phyloP scores from a whole-genome alignment of 2,113 vertebrate genomes.

The Ciconia maguari region DNA sequence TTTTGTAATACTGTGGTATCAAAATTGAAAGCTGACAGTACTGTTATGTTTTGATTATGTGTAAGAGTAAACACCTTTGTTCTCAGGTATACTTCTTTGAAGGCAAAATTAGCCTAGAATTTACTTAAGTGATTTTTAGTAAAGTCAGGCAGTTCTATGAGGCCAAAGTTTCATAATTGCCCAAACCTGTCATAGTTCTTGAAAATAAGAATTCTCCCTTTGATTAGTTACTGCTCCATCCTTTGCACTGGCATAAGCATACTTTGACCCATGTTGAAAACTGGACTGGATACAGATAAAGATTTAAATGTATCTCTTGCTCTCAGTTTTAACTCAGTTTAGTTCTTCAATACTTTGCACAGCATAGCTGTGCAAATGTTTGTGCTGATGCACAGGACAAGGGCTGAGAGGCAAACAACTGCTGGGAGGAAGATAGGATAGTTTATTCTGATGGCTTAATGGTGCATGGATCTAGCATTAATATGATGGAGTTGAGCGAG shows the following conservation, averaged over 20 bases:
- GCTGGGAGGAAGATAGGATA: neutral
- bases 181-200: neutral
- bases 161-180: neutral
- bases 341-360: neutral
- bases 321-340: neutral
- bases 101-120: neutral
- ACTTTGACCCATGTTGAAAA: neutral
- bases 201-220: neutral
- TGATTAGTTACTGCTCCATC: neutral
- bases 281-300: neutral
- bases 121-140: neutral
- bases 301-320: neutral
- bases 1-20: neutral
- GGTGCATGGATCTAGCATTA: neutral
- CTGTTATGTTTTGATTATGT: neutral
- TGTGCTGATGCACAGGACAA: neutral
- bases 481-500: neutral
- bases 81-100: neutral
- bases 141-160: neutral
- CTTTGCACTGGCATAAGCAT: neutral
- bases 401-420: neutral
- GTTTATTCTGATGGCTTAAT: neutral
- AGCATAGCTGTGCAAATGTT: neutral
- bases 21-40: neutral
- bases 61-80: neutral